phyloP scores from a whole-genome alignment of 2,113 vertebrate genomes.

The Athene noctua region DNA sequence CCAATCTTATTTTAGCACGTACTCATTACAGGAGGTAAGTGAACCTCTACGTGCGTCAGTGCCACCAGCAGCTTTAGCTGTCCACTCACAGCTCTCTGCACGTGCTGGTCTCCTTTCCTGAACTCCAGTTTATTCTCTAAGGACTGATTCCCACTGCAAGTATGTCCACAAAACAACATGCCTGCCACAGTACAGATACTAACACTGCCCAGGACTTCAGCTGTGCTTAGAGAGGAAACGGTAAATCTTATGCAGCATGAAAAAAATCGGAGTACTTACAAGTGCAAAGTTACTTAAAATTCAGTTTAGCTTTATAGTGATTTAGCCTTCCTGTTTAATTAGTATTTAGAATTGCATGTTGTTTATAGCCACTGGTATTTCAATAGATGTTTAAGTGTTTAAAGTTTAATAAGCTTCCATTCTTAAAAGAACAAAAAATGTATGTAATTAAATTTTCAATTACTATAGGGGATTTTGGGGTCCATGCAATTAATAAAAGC shows the following conservation, averaged over 20 bases:
- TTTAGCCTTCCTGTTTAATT: conserved; percentile 73
- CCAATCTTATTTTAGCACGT: accelerated
- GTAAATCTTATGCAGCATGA: not conserved
- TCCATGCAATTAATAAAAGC: conserved; percentile 75
- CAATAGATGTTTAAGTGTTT: conserved; percentile 73
- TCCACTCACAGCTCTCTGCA: not conserved
- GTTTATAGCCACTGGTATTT: conserved; percentile 76
- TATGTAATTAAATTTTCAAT: conserved; percentile 78
- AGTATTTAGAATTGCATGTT: conserved; percentile 70
- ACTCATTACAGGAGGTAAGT: not conserved
- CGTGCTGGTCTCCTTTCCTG: not conserved
- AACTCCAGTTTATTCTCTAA: not conserved
- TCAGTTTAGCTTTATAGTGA: conserved; percentile 71
- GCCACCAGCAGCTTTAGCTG: not conserved
- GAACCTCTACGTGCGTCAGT: not conserved
- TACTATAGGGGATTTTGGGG: conserved; percentile 48
- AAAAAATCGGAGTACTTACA: conserved; percentile 3
- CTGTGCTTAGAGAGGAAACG: not conserved
- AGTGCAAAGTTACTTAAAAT: conserved; percentile 76
- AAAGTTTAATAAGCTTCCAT: conserved; percentile 75
- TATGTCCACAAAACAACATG: not conserved
- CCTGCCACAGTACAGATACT: not conserved
- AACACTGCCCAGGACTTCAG: not conserved
- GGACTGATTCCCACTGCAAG: not conserved
- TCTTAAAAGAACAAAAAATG: conserved; percentile 67